Evolutionary conservation across 2,113 vertebrate genomes (phyloP).

Genomic region (Grammomys dolichurus): DNA sequence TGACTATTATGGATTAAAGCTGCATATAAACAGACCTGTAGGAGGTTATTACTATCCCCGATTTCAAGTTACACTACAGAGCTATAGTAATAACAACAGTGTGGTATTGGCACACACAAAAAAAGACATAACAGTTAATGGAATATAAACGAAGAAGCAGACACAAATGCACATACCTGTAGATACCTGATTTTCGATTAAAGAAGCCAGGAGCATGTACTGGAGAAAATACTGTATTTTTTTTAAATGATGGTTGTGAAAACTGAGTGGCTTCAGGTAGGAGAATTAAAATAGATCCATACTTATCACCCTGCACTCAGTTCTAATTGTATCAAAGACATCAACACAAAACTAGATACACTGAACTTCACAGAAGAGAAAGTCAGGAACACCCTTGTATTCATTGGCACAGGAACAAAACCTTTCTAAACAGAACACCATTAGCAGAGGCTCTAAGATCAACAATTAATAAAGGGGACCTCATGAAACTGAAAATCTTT

Average conservation of each 20-base stretch:
- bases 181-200: neutral
- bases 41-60: neutral
- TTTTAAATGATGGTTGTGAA: neutral
- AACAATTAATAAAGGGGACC: neutral
- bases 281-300: neutral
- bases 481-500: neutral
- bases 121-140: neutral
- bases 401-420: neutral
- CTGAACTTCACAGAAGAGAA: neutral
- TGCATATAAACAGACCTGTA: neutral
- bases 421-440: neutral
- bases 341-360: neutral
- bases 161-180: neutral
- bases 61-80: neutral
- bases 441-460: neutral
- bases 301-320: neutral
- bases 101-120: neutral
- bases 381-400: neutral
- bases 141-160: neutral
- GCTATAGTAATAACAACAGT: neutral
- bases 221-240: neutral
- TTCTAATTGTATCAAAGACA: neutral
- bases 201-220: neutral
- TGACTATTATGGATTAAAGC: neutral
- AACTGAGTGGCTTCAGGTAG: neutral